phyloP scores from a whole-genome alignment of 2,113 vertebrate species.

The Lagopus leucura region DNA sequence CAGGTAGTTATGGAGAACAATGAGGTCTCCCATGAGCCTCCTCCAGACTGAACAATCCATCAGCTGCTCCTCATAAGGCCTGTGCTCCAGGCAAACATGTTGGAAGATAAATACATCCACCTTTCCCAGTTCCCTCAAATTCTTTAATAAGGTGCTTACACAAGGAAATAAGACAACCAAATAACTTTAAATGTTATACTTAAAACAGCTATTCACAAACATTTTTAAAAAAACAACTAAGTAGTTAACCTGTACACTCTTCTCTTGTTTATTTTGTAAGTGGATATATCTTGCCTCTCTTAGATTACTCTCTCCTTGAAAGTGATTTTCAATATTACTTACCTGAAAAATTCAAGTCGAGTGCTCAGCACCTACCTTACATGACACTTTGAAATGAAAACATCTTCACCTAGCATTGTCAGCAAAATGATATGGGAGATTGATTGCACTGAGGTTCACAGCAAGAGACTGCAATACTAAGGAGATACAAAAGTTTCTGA shows the following conservation, averaged over 20 bases:
- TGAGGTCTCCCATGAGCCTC: no score
- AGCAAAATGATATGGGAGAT: neutral
- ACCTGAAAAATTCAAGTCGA: slow-evolving; percentile 9
- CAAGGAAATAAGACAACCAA: neutral
- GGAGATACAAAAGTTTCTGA: neutral
- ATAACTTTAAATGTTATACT: neutral
- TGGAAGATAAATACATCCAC: neutral
- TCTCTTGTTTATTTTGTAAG: slow-evolving; percentile 5
- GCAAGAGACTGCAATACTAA: neutral
- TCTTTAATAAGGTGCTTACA: neutral
- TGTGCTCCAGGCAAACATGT: no score
- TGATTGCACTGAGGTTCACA: neutral
- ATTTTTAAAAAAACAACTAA: neutral
- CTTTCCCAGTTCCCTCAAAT: accelerated
- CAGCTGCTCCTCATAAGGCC: no score
- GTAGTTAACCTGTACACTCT: neutral
- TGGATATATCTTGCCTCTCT: neutral
- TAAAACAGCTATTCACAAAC: neutral
- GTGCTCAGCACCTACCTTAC: neutral
- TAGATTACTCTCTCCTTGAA: neutral
- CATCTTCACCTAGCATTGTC: neutral
- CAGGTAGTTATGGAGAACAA: no score
- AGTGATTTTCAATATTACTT: neutral
- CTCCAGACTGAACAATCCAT: no score
- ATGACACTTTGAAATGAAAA: neutral